Evolutionary conservation across 2,797 vertebrate genomes (phyloP), one percentile per base, ranked within the genome.

Genomic region (Mus caroli): DNA sequence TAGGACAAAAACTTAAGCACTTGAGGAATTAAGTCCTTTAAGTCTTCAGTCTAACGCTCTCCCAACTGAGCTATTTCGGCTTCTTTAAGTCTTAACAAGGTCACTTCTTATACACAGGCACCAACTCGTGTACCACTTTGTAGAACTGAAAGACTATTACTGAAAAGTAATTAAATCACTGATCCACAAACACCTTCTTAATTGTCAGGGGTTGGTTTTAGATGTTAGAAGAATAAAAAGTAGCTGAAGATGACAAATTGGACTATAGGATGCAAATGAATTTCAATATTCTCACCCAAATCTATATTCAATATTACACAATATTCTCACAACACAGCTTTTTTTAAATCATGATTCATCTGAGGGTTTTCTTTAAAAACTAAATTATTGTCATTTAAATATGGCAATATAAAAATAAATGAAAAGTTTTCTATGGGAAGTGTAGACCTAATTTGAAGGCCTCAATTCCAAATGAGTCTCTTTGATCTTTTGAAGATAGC

Each of bases 61-160:
- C 97, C 96, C 97, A 97, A 97, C 97, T 97, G 97, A 98, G 97
- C 97, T 98, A 97, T 95, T 96, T 96, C 84, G 92, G 97, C 97
- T 20, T 8, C 46, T 88, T 95, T 15, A 67, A 77, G 84, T 43
- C 28, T 26, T 6, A 78, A 78, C n/a, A 13, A 92, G 78, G 24
- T 12, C 54, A 50, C 17, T 80, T 90, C 10, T 0, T 40, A 34
- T 28, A n/a, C 3, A 75, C 28, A 96, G 71, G 2, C 3, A 12
- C 1, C 80, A 11, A 67, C 12, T 88, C 64, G 31, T 46, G 3
- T 85, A 7, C 20, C 11, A 20, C 26, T n/a, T 50, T 85, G 2
- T 58, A 12, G 43, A 91, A 83, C 73, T 67, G 54, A 90, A 43
- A 96, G 20, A 76, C 75, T 91, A 62, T 94, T 90, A 54, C 43